Evolutionary conservation across 1,140 invertebrate species (phyloP), one percentile per base, ranked within the genome.

Genomic region (Neodiprion virginianus): DNA sequence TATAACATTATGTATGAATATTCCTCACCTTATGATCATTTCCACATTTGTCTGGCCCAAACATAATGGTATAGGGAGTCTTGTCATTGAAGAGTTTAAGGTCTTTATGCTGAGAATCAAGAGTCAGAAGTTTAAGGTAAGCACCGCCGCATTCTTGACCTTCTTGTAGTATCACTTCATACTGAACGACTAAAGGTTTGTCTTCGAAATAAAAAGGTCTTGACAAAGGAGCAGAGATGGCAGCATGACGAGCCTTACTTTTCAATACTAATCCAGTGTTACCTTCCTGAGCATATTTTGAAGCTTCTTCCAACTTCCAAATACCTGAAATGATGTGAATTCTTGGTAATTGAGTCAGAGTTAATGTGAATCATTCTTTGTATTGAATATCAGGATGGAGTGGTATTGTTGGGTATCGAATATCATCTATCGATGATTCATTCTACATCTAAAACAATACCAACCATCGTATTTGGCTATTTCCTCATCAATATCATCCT

Each of bases 1-100:
- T 40, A 40, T 40, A 3, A 40, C 5, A 40, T 40, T 40, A 40
- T 40, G 1, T 40, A 40, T 40, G 28, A 70, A 23, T 23, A 69
- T 14, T 72, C 66, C 68, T 74, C 85, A 94, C 92, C 88, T 99
- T 99, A 80, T 95, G 93, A 87, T 98, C 96, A 83, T 94, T 96
- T 73, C 98, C 98, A 90, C 98, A 99, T 88, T 99, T 99, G 89
- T 99, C 98, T 10, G 98, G 98, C 1, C 98, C 98, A 90, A 99
- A 99, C 98, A 99, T 99, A 81, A 99, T 97, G 2, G 96, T 96
- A 87, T 99, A 99, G 0, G 97, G 95, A 10, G 98, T 98, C 89
- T 98, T 98, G 89, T 99, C 97, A 86, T 97, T 92, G 86, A 99
- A 98, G 76, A 94, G 90, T 73, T 92, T 93, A 40, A 99, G 90